phyloP scores from a whole-genome alignment of 2,888 invertebrate genomes.

The Alviniconcha strummeri region DNA sequence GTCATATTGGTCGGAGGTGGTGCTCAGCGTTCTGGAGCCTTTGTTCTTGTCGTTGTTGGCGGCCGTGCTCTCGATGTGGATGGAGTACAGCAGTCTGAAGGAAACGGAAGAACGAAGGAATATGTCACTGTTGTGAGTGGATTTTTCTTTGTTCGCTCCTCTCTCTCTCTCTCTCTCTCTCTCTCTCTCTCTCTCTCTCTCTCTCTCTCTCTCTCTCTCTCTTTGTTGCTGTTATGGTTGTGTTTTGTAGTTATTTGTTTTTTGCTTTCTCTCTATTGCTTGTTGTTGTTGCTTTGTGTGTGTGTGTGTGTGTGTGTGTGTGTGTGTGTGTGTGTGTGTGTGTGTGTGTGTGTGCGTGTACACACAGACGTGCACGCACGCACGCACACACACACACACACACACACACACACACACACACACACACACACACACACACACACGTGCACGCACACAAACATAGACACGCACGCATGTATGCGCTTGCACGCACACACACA shows the following conservation, averaged over 20 bases:
- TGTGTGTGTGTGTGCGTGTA: slow-evolving; percentile 6
- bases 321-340: slow-evolving; percentile 2
- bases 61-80: slow-evolving; percentile 9
- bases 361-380: background rate
- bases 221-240: background rate
- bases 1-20: background rate
- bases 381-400: background rate
- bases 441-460: background rate
- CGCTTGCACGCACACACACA: background rate
- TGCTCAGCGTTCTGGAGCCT: background rate
- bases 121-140: too few relatives aligned
- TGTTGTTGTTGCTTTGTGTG: too few relatives aligned
- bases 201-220: slow-evolving; percentile 2
- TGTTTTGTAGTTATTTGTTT: background rate
- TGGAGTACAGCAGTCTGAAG: slow-evolving; percentile 29
- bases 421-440: background rate
- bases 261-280: background rate
- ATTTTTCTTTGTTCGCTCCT: background rate
- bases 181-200: background rate
- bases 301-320: slow-evolving; percentile 19
- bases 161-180: background rate
- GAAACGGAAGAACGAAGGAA: background rate
- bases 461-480: background rate
- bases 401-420: background rate
- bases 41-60: background rate